Conservation (phyloP, 2,113 vertebrate species). For the Acrocephalus kingi region DNA sequence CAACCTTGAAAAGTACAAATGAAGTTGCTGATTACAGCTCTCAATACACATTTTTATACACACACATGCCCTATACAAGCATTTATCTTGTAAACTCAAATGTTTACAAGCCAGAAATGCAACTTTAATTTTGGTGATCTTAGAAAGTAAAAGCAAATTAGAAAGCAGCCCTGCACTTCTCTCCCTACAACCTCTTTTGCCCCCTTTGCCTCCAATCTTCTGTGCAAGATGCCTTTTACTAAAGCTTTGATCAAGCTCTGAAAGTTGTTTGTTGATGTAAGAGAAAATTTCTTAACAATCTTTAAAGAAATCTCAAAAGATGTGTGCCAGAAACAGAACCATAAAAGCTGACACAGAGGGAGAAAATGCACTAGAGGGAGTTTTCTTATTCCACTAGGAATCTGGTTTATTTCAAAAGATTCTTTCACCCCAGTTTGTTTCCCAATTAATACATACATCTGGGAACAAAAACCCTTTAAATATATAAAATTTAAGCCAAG, state of each 20-base stretch:
- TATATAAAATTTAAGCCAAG: not conserved
- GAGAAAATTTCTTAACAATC: slow-evolving; percentile 62
- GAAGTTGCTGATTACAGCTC: not conserved
- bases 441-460: not conserved
- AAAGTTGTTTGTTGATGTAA: slow-evolving; percentile 59
- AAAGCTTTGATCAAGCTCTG: slow-evolving; percentile 18
- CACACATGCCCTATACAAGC: not conserved
- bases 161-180: not conserved
- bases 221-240: slow-evolving; percentile 64
- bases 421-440: not conserved
- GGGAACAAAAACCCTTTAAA: not conserved
- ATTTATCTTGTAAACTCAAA: slow-evolving; percentile 17
- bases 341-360: slow-evolving; percentile 54
- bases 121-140: slow-evolving; percentile 45
- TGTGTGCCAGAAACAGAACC: not conserved
- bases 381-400: slow-evolving; percentile 32
- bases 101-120: slow-evolving; percentile 45
- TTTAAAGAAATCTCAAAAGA: slow-evolving; percentile 49
- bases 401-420: slow-evolving; percentile 55
- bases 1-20: not conserved
- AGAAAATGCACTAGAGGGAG: slow-evolving; percentile 21
- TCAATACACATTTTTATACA: not conserved
- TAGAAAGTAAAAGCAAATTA: slow-evolving; percentile 32
- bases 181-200: not conserved
- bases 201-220: not conserved